Evolutionary conservation across 1,140 invertebrate genomes (phyloP).

Genomic region (Heliconius hermathena): DNA sequence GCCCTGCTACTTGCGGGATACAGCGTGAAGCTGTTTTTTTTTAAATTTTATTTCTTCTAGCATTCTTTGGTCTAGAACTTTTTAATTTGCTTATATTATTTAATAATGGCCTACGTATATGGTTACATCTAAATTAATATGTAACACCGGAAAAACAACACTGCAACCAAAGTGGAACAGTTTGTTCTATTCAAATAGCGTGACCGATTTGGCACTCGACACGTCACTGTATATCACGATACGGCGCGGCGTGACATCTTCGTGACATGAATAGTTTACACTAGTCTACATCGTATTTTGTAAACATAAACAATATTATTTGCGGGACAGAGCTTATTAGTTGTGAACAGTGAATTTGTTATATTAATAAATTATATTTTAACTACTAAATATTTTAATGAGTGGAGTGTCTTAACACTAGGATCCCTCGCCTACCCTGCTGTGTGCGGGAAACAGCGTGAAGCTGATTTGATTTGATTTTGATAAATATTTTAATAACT

Average conservation of each 20-base stretch:
- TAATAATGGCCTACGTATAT: background rate
- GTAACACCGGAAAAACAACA: conserved; percentile 35
- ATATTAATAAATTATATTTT: background rate
- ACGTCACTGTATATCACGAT: conserved; percentile 38
- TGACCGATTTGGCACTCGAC: conserved; percentile 44
- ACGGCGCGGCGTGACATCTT: conserved; percentile 26
- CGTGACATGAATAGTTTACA: conserved; percentile 44
- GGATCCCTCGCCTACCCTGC: no score
- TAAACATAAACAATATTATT: background rate
- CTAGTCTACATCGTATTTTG: background rate
- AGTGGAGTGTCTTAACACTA: no score
- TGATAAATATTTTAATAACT: no score
- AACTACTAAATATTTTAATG: no score
- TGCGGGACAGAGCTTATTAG: background rate
- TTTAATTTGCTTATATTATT: background rate
- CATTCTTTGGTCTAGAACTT: background rate
- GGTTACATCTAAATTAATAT: background rate
- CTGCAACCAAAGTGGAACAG: conserved; percentile 34
- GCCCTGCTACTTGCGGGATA: no score
- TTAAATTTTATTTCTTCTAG: background rate
- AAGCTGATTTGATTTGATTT: no score
- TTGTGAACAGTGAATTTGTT: no score
- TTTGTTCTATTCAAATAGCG: conserved; percentile 44
- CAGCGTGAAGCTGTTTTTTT: no score
- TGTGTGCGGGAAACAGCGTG: no score